Evolutionary conservation across 2,797 vertebrate species (phyloP).

Genomic region (Chlorospingus semifuscus): DNA sequence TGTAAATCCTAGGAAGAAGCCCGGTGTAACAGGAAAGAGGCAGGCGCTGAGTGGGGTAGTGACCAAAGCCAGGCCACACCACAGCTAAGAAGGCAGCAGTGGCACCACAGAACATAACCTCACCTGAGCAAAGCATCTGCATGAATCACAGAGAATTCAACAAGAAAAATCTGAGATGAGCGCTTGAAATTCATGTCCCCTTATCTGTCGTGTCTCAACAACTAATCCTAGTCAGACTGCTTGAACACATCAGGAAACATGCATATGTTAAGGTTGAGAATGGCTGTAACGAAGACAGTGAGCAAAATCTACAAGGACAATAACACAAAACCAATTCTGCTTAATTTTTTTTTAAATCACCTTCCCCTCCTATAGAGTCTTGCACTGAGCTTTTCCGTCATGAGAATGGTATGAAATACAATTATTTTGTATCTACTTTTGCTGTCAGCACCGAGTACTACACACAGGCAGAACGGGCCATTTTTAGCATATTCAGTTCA

Average conservation of each 20-base stretch:
- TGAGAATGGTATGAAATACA: not conserved
- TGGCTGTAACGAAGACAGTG: not conserved
- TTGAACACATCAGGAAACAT: not conserved
- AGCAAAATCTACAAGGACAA: not conserved
- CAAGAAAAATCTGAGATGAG: not conserved
- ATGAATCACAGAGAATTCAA: not conserved
- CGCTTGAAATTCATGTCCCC: not conserved
- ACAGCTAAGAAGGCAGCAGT: not conserved
- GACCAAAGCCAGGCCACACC: not conserved
- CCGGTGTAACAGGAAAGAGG: not conserved
- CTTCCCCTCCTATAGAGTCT: not conserved
- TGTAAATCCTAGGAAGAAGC: not conserved
- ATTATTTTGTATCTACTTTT: not conserved
- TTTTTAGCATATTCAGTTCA: not conserved
- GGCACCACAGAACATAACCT: not conserved
- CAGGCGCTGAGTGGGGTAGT: not conserved
- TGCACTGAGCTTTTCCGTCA: not conserved
- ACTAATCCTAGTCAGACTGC: not conserved
- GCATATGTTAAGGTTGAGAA: not conserved
- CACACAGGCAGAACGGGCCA: accelerated
- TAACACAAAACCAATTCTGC: not conserved
- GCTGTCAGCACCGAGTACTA: not conserved
- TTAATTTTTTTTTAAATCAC: not conserved
- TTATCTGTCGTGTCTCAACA: not conserved
- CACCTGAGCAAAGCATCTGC: not conserved